A percentile compares a stretch with the other conserved stretches of the same genome.
Conservation (phyloP, 2,113 vertebrate genomes). For the Laterallus jamaicensis region DNA sequence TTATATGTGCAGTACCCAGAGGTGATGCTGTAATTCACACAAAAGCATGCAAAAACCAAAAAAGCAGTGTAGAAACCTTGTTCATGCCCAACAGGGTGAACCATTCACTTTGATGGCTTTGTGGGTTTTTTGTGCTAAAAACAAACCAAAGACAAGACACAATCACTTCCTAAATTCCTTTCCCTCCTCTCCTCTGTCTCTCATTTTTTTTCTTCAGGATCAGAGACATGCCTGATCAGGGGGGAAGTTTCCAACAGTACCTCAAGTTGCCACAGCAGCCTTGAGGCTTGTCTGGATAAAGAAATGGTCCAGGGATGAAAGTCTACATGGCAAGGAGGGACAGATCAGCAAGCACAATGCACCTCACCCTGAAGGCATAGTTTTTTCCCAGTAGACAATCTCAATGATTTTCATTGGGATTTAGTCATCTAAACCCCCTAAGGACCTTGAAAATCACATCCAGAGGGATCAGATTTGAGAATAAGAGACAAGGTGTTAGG, state of each 20-base stretch:
- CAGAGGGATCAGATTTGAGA: not conserved
- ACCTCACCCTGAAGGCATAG: not conserved
- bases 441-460: not conserved
- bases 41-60: not conserved
- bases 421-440: not conserved
- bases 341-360: not conserved
- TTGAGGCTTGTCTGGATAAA: not conserved
- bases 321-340: not conserved
- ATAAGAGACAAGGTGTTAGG: not conserved
- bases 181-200: not conserved
- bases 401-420: not conserved
- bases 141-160: not conserved
- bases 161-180: not conserved
- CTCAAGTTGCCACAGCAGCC: not conserved
- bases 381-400: not conserved
- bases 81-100: not conserved
- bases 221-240: not conserved
- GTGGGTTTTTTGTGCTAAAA: not conserved
- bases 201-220: not conserved
- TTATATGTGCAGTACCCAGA: not conserved
- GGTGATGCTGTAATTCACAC: not conserved
- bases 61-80: not conserved
- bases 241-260: not conserved
- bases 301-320: accelerated
- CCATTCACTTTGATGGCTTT: not conserved